A percentile compares a stretch with the other conserved stretches of the same genome.
These are phyloP conservation scores for Lutraria lutraria DNA, from an alignment of 2,888 invertebrate genomes.

Conservation along the genomic window DNA sequence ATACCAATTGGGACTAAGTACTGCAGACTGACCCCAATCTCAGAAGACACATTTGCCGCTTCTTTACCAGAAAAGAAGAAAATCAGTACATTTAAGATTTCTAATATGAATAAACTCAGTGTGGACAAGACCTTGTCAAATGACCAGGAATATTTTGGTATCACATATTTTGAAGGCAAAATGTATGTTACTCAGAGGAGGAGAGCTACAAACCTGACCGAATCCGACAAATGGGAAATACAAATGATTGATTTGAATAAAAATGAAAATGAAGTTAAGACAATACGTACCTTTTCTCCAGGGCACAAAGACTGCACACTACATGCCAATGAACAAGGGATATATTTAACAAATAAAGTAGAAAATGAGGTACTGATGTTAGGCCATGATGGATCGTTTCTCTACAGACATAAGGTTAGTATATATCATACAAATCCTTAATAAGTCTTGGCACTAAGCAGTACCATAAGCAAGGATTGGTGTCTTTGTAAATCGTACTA, in stretches of 20 bases:
- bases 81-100: constrained; percentile 52
- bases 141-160: constrained; percentile 54
- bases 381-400: constrained; percentile 56
- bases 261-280: constrained; percentile 23
- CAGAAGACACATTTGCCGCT: constrained; percentile 48
- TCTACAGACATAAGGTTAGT: constrained; percentile 50
- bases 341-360: constrained; percentile 59
- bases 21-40: constrained; percentile 53
- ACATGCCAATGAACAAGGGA: constrained; percentile 47
- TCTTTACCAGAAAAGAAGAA: constrained; percentile 51
- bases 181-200: constrained; percentile 53
- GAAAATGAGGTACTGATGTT: constrained; percentile 58
- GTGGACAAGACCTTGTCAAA: constrained; percentile 43
- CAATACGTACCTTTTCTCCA: constrained; percentile 46
- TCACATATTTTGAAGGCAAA: constrained; percentile 50
- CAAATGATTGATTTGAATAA: constrained; percentile 47
- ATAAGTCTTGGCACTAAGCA: neutral
- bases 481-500: no score
- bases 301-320: constrained; percentile 60
- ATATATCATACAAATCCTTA: neutral
- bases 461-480: neutral
- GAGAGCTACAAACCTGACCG: constrained; percentile 31
- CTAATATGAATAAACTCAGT: constrained; percentile 44
- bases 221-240: constrained; percentile 53
- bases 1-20: constrained; percentile 46